phyloP scores from a whole-genome alignment of 2,113 vertebrate genomes.

The Trachemys scripta region DNA sequence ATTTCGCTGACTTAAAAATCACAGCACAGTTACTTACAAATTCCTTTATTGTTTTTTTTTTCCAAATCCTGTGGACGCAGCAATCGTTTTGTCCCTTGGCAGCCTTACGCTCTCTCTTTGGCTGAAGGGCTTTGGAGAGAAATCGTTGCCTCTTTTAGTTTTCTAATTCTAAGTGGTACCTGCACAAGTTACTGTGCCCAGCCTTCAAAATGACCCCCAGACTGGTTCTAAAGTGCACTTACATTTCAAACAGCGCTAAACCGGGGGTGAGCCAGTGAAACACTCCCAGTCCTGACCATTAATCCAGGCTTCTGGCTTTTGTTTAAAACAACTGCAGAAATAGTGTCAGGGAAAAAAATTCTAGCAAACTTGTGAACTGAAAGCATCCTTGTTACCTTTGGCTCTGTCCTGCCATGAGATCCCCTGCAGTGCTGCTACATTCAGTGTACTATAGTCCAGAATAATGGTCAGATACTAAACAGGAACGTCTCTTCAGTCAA shows the following conservation, averaged over 20 bases:
- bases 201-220: fast-evolving
- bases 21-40: background rate
- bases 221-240: background rate
- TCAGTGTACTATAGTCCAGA: background rate
- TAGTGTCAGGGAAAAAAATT: background rate
- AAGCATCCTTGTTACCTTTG: fast-evolving
- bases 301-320: background rate
- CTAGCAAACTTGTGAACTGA: background rate
- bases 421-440: fast-evolving
- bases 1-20: background rate
- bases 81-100: background rate
- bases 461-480: background rate
- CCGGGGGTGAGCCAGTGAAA: background rate
- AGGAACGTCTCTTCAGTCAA: fast-evolving
- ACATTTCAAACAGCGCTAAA: background rate
- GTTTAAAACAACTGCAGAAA: background rate
- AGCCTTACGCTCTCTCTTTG: fast-evolving
- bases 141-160: background rate
- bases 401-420: fast-evolving
- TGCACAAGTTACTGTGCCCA: background rate
- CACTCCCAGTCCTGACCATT: background rate
- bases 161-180: fast-evolving
- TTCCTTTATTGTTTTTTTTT: background rate
- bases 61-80: background rate
- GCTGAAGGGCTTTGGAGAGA: background rate